Conservation (phyloP, 35 echinoderm and acorn worm species). For the Eucidaris tribuloides region DNA sequence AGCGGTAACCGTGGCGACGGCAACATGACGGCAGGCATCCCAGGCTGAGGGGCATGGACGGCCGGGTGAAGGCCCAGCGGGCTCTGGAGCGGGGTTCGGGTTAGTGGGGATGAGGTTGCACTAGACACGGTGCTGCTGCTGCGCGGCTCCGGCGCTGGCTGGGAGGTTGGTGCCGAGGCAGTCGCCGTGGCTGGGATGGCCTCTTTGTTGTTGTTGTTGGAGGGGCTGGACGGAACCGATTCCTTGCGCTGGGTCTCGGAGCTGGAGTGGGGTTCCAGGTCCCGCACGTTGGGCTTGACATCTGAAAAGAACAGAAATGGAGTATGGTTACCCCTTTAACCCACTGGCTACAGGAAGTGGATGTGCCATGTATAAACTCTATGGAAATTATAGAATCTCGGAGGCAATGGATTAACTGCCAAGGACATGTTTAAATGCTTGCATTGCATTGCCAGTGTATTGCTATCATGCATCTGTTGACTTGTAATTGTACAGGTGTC, state of each 20-base stretch:
- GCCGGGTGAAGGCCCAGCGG: slow-evolving; percentile 17
- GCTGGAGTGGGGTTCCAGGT: slow-evolving; percentile 30
- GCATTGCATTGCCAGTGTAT: no score
- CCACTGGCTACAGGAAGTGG: no score
- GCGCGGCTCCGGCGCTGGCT: not conserved
- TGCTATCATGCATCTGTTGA: no score
- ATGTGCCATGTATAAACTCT: no score
- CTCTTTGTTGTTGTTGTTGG: slow-evolving; percentile 13
- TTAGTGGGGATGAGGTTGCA: not conserved
- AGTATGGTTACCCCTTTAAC: not conserved
- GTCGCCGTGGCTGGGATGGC: not conserved
- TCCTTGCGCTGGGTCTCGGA: slow-evolving; percentile 17
- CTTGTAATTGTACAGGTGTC: no score
- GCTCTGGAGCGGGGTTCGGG: not conserved
- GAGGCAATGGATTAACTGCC: no score
- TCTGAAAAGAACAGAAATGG: slow-evolving; percentile 35
- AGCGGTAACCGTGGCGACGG: slow-evolving; percentile 42
- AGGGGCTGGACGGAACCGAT: not conserved
- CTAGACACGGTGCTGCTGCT: not conserved
- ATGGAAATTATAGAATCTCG: no score
- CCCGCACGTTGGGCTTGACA: slow-evolving; percentile 65
- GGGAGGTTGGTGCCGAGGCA: not conserved
- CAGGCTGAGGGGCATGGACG: slow-evolving; percentile 16
- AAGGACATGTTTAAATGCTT: no score
- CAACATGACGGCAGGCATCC: slow-evolving; percentile 17